A percentile compares a stretch with the other conserved stretches of the same genome.
These are phyloP conservation scores for Habroteleia sp. DNA, from an alignment of 2,888 invertebrate species.

Conservation along the genomic window DNA sequence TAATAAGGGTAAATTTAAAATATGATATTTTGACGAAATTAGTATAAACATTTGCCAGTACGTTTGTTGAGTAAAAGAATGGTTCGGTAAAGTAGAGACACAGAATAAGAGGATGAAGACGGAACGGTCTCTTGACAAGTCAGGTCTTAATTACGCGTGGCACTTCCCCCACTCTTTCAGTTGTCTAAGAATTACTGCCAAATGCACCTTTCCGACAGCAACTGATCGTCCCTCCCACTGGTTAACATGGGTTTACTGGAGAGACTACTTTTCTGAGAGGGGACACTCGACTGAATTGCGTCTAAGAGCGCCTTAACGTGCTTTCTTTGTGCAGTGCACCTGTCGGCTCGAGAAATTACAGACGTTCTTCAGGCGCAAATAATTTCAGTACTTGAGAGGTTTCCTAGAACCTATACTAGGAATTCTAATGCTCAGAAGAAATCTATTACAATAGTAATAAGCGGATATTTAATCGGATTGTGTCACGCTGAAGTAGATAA, in stretches of 20 bases:
- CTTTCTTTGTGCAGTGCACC: slow-evolving; percentile 41
- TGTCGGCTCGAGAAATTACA: slow-evolving; percentile 32
- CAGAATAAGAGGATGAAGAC: too few relatives aligned
- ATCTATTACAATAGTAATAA: not conserved
- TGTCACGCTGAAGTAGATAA: too few relatives aligned
- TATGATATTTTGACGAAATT: too few relatives aligned
- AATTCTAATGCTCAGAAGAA: slow-evolving; percentile 8
- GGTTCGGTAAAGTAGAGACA: too few relatives aligned
- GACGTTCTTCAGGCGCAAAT: slow-evolving; percentile 26
- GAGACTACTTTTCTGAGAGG: slow-evolving; percentile 29
- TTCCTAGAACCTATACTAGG: not conserved
- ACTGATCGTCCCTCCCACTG: not conserved
- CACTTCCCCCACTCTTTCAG: not conserved
- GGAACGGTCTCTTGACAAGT: slow-evolving; percentile 29
- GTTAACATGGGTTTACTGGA: slow-evolving; percentile 13
- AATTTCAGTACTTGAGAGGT: slow-evolving; percentile 11
- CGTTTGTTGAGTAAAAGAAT: too few relatives aligned
- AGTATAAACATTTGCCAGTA: too few relatives aligned
- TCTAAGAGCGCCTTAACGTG: slow-evolving; percentile 27
- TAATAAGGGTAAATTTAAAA: too few relatives aligned
- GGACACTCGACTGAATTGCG: slow-evolving; percentile 40
- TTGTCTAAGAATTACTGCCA: slow-evolving; percentile 14
- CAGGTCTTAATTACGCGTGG: slow-evolving; percentile 24
- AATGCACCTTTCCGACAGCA: slow-evolving; percentile 10
- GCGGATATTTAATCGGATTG: not conserved